A percentile compares a stretch with the other conserved stretches of the same genome.
Conservation (phyloP, 2,888 invertebrate genomes). For the Tromatobia lineatoria region DNA sequence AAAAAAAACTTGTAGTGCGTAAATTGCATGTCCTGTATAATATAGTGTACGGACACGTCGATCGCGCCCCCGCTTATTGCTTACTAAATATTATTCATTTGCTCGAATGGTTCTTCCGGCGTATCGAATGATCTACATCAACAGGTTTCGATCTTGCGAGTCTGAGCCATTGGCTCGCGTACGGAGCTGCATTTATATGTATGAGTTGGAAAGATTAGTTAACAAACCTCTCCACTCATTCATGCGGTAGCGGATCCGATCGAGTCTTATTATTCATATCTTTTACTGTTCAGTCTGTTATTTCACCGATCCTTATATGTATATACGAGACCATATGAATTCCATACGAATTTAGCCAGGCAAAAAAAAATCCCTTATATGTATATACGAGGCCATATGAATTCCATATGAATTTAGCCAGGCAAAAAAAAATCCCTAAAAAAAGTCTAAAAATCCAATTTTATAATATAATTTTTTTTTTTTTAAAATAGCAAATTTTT, state of each 20-base stretch:
- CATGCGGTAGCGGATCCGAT: constrained; percentile 31
- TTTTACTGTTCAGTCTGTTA: constrained; percentile 26
- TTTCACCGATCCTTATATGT: not conserved
- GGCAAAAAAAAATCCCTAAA: too few relatives aligned
- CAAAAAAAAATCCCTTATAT: too few relatives aligned
- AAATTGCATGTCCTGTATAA: constrained; percentile 37
- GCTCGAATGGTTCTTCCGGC: constrained; percentile 68
- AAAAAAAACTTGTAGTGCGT: constrained; percentile 7
- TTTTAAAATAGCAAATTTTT: too few relatives aligned
- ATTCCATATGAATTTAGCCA: too few relatives aligned
- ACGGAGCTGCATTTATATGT: constrained; percentile 19
- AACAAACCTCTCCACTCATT: constrained; percentile 7
- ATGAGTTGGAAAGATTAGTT: constrained; percentile 51
- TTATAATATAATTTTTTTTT: too few relatives aligned
- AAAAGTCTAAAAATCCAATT: too few relatives aligned
- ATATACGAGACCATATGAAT: too few relatives aligned
- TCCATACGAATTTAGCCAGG: too few relatives aligned
- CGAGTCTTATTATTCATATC: constrained; percentile 39
- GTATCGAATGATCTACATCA: constrained; percentile 68
- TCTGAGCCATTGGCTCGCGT: not conserved
- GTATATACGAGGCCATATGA: too few relatives aligned
- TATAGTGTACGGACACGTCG: constrained; percentile 31
- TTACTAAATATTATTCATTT: constrained; percentile 60
- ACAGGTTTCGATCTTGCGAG: constrained; percentile 64
- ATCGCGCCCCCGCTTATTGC: constrained; percentile 49